Conservation (phyloP, 2,113 vertebrate genomes). For the Pomatostomus ruficeps region DNA sequence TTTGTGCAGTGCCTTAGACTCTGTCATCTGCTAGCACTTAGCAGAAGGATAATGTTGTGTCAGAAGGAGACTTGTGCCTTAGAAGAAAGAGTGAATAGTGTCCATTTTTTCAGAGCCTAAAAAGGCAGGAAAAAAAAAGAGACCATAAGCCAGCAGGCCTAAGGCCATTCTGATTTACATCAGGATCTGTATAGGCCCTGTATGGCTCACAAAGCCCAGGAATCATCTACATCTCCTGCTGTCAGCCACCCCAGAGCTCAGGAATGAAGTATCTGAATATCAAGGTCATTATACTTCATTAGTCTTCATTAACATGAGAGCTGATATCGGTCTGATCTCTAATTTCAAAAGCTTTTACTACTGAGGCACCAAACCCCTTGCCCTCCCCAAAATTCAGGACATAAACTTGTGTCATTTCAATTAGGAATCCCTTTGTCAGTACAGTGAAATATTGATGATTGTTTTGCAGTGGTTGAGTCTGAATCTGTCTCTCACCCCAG, state of each 20-base stretch:
- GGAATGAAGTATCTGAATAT: not conserved
- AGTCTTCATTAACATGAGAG: not conserved
- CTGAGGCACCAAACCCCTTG: not conserved
- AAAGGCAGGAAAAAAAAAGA: not conserved
- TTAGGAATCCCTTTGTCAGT: not conserved
- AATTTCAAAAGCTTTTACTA: not conserved
- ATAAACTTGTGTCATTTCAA: not conserved
- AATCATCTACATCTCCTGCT: not conserved
- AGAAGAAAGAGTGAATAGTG: not conserved
- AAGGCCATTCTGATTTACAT: not conserved
- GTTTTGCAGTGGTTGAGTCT: not conserved
- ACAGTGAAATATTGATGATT: not conserved
- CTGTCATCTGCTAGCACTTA: slow-evolving; percentile 53
- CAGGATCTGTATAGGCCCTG: not conserved
- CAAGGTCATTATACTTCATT: not conserved
- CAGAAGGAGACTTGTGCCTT: not conserved
- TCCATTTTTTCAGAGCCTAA: not conserved
- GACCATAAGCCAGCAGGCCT: not conserved
- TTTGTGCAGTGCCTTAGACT: not conserved
- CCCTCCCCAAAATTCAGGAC: not conserved
- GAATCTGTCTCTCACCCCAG: not conserved
- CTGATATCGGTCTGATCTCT: not conserved
- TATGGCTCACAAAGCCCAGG: not conserved
- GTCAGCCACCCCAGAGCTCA: not conserved
- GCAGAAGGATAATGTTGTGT: slow-evolving; percentile 18